Percentiles rank a stretch among this genome's conserved stretches.
Conservation (phyloP, 2,113 vertebrate species). For the Psilopsiagon aurifrons region DNA sequence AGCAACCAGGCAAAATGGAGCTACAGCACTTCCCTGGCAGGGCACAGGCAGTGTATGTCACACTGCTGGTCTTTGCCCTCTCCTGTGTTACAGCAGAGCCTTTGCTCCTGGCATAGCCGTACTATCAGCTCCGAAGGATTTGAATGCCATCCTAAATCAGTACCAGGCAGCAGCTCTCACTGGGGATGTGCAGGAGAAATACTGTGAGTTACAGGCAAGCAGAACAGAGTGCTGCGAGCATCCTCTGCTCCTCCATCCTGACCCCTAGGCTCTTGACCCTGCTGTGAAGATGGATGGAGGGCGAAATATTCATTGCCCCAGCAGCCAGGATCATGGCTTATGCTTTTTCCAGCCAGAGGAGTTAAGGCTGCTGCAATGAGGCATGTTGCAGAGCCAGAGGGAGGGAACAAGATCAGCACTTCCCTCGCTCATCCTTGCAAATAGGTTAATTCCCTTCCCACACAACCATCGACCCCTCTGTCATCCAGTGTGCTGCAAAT, state of each 20-base stretch:
- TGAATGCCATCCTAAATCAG: not conserved
- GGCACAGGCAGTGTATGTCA: not conserved
- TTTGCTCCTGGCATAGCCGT: not conserved
- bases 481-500: not conserved
- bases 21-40: not conserved
- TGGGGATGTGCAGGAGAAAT: accelerated
- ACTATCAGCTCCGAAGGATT: not conserved
- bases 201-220: not conserved
- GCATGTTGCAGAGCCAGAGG: not conserved
- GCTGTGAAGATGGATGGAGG: not conserved
- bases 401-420: not conserved
- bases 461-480: not conserved
- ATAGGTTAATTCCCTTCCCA: not conserved
- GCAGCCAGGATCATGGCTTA: not conserved
- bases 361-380: not conserved
- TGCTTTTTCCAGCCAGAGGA: not conserved
- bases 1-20: not conserved
- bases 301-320: not conserved
- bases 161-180: not conserved
- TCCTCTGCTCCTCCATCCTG: not conserved
- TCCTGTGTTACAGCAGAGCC: not conserved
- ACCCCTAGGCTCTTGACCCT: not conserved
- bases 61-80: not conserved
- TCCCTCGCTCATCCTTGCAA: not conserved
- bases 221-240: accelerated